Evolutionary conservation across 2,888 invertebrate genomes (phyloP).

Genomic region (Artemia sinica): DNA sequence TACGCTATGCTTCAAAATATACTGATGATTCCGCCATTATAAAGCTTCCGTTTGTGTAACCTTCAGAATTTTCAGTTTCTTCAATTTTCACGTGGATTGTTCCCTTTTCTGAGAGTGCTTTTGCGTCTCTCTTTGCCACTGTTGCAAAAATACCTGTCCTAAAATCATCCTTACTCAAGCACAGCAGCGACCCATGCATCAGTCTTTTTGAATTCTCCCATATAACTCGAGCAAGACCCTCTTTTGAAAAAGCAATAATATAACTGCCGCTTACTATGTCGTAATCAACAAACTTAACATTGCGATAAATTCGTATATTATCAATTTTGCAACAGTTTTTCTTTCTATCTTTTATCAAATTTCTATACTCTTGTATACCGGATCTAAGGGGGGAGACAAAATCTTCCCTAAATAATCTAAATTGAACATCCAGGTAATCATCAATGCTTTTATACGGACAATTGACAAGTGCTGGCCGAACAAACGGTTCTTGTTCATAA

Average conservation of each 20-base stretch:
- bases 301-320: slow-evolving; percentile 25
- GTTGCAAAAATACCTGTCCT: slow-evolving; percentile 48
- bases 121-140: slow-evolving; percentile 41
- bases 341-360: slow-evolving; percentile 15
- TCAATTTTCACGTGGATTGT: slow-evolving; percentile 35
- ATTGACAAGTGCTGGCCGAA: slow-evolving; percentile 36
- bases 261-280: slow-evolving; percentile 23
- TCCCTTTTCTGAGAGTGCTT: slow-evolving; percentile 35
- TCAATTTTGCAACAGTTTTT: background rate
- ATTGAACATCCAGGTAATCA: slow-evolving; percentile 62
- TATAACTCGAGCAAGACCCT: slow-evolving; percentile 30
- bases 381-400: slow-evolving; percentile 52
- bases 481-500: slow-evolving; percentile 31
- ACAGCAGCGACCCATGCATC: slow-evolving; percentile 51
- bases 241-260: slow-evolving; percentile 28
- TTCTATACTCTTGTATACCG: slow-evolving; percentile 40
- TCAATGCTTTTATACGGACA: slow-evolving; percentile 46
- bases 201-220: slow-evolving; percentile 42
- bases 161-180: slow-evolving; percentile 52
- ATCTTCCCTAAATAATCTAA: slow-evolving; percentile 58
- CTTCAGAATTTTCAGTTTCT: slow-evolving; percentile 22
- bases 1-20: slow-evolving; percentile 63
- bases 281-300: slow-evolving; percentile 23
- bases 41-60: slow-evolving; percentile 32
- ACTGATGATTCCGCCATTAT: slow-evolving; percentile 57